Evolutionary conservation across 2,113 vertebrate genomes (phyloP), one percentile per base, ranked within the genome.

Genomic region (Tricholaema leucomelas): DNA sequence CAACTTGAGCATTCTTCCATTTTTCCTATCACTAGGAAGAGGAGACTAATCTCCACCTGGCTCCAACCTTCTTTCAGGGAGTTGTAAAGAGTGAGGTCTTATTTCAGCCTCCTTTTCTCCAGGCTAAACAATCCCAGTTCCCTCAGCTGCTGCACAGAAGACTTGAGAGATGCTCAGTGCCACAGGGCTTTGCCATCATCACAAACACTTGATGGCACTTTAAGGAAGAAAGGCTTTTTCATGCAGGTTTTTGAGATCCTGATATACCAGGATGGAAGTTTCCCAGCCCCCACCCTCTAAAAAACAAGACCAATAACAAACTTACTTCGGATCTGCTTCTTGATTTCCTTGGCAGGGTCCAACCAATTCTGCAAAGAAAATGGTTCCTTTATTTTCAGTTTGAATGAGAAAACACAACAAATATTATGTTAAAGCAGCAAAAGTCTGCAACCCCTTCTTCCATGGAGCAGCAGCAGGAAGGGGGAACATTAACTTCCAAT

Each of bases 261-360:
- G n/a, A 35, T 25, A 66, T 20, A 76, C 3, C 18, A 35, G 33
- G 44, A 35, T 13, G 33, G 44, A 74, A 64, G 20, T 59, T 81
- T 36, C 80, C 83, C 20, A 90, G 21, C 72, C 23, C 10, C 10
- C 35, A 48, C 35, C 13, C 8, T 8, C 16, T 88, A 38, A 31
- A 78, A 81, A 44, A 44, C 42, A 15, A 83, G 74, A 93, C 64
- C 0, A 2, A 64, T 78, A 81, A 84, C 74, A 82, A 89, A 98
- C 99, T 98, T 98, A 99, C 99, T 98, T 97, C 98, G 98, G 76
- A 99, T 98, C 97, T 99, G 99, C 96, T 99, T 99, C 97, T 99
- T 99, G 81, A 99, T 97, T 97, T 99, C 99, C 95, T 99, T 99
- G 94, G 98, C 96, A 65, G 98, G 98, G 93, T 99, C 99, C 92